phyloP scores from a whole-genome alignment of 2,888 invertebrate species.

The Xiphydria camelus region DNA sequence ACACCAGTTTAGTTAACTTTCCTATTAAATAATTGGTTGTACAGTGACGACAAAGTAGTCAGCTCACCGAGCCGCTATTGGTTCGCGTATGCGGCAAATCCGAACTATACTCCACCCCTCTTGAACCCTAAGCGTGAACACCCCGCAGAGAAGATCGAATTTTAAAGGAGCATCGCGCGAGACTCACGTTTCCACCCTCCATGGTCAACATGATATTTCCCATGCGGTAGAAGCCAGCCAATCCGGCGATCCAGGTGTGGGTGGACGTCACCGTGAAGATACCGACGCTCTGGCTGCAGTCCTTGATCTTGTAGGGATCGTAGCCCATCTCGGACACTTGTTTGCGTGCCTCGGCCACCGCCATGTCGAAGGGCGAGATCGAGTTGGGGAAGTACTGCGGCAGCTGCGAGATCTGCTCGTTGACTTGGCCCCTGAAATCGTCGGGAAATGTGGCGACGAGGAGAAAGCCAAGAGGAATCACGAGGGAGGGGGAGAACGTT shows the following conservation, averaged over 20 bases:
- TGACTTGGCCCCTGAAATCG: slow-evolving; percentile 67
- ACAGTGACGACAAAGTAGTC: too few species aligned
- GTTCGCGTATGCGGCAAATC: too few species aligned
- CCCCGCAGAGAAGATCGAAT: too few species aligned
- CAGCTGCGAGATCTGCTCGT: slow-evolving; percentile 71
- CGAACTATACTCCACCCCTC: too few species aligned
- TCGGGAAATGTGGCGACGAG: too few species aligned
- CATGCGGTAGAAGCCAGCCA: slow-evolving; percentile 80
- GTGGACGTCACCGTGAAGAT: slow-evolving; percentile 70
- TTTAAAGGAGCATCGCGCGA: slow-evolving; percentile 17
- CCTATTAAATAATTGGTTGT: too few species aligned
- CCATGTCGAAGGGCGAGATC: slow-evolving; percentile 83
- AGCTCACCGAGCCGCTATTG: too few species aligned
- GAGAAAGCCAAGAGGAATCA: too few species aligned
- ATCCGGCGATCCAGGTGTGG: slow-evolving; percentile 78
- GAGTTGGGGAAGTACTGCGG: slow-evolving; percentile 81
- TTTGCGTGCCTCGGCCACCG: slow-evolving; percentile 74
- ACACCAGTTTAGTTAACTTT: too few species aligned
- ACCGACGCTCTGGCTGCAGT: slow-evolving; percentile 73
- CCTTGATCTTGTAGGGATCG: slow-evolving; percentile 77
- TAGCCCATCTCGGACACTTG: slow-evolving; percentile 68
- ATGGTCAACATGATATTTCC: slow-evolving; percentile 76
- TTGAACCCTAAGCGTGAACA: too few species aligned
- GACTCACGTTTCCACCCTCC: slow-evolving; percentile 69
- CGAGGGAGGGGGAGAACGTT: too few species aligned